A percentile compares a stretch with the other conserved stretches of the same genome.
Conservation (phyloP, 1,140 invertebrate genomes). For the Gryon sp. region DNA sequence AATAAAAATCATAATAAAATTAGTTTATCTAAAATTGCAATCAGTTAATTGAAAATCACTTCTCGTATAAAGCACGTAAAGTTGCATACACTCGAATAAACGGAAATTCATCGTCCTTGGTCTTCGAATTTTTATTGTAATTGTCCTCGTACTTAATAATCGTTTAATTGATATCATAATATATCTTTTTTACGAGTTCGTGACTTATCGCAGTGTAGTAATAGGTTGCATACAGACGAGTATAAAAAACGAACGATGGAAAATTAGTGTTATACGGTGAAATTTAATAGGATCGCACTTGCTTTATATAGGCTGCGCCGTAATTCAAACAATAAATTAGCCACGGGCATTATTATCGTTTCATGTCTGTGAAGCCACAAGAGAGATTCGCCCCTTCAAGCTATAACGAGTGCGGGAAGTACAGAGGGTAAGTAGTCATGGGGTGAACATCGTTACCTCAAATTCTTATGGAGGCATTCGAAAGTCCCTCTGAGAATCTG, state of each 20-base stretch:
- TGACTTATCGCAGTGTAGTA: conserved; percentile 55
- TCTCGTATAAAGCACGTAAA: too few species aligned
- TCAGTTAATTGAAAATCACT: too few species aligned
- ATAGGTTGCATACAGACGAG: conserved; percentile 56
- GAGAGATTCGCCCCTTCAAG: conserved; percentile 65
- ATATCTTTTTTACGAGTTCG: conserved; percentile 60
- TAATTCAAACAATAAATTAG: conserved; percentile 68
- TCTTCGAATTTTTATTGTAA: conserved; percentile 31
- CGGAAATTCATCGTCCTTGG: conserved; percentile 12
- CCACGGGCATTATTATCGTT: conserved; percentile 67
- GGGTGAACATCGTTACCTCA: conserved; percentile 66
- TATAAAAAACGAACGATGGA: conserved; percentile 58
- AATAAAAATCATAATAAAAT: too few species aligned
- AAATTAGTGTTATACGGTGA: conserved; percentile 65
- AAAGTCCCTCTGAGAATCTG: conserved; percentile 59
- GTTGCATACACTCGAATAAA: too few species aligned
- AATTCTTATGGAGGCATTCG: conserved; percentile 60
- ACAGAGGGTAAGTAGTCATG: conserved; percentile 63
- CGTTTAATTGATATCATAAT: conserved; percentile 61
- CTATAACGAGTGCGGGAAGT: conserved; percentile 63
- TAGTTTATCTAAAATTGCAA: too few species aligned
- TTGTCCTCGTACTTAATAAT: conserved; percentile 38
- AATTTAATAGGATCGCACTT: conserved; percentile 67
- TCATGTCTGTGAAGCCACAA: conserved; percentile 65
- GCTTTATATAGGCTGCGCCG: conserved; percentile 62